A percentile compares a stretch with the other conserved stretches of the same genome.
Evolutionary conservation across 2,888 invertebrate genomes (phyloP).

Genomic region (Agapostemon virescens): DNA sequence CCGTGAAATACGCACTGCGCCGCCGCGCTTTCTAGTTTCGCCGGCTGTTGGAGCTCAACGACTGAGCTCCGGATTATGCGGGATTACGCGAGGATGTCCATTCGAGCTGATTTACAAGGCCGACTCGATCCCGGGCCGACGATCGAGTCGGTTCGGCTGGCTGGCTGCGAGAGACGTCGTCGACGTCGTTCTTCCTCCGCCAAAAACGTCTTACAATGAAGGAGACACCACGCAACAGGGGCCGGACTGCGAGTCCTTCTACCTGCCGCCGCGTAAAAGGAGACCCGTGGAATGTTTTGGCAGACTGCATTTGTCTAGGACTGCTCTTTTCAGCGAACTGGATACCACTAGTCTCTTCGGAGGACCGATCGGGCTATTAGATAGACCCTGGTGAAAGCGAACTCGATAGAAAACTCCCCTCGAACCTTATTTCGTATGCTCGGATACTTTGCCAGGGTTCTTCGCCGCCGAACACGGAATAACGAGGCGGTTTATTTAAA

Average conservation of each 20-base stretch:
- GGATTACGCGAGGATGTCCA: conserved; percentile 77
- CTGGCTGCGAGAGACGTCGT: conserved; percentile 43
- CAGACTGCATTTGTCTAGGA: conserved; percentile 57
- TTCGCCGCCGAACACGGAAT: not conserved
- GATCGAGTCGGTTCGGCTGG: conserved; percentile 52
- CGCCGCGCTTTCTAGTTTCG: conserved; percentile 52
- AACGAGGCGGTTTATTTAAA: not conserved
- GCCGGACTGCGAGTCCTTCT: conserved; percentile 20
- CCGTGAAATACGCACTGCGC: conserved; percentile 61
- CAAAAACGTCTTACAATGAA: conserved; percentile 64
- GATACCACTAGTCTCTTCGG: conserved; percentile 15
- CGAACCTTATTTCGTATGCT: not conserved
- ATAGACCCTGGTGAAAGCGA: conserved; percentile 27
- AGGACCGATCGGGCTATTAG: conserved; percentile 40
- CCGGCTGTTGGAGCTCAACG: conserved; percentile 74
- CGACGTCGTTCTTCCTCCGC: conserved; percentile 34
- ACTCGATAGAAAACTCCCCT: conserved; percentile 6
- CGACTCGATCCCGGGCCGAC: conserved; percentile 54
- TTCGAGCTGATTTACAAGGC: conserved; percentile 78
- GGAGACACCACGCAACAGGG: conserved; percentile 52
- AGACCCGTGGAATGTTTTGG: conserved; percentile 60
- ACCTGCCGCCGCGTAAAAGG: conserved; percentile 45
- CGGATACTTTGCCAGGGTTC: no score
- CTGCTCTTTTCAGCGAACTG: conserved; percentile 63
- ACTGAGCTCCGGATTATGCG: conserved; percentile 75